Conservation (phyloP, 1,140 invertebrate genomes). For the Hormaphis cornu region DNA sequence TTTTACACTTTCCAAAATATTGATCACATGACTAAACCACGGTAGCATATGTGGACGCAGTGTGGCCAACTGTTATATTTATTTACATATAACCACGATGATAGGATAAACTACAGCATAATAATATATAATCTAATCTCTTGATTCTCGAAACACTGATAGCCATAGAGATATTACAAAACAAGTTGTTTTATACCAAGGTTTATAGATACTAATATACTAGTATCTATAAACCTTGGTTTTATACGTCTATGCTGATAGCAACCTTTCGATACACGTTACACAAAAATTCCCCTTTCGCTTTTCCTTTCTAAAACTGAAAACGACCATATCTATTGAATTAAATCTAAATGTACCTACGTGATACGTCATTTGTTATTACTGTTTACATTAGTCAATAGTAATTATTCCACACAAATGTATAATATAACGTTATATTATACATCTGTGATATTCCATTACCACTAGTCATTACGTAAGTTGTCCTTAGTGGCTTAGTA, state of each 20-base stretch:
- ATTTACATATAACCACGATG: background rate
- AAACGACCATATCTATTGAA: background rate
- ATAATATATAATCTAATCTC: too few species aligned
- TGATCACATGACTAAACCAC: conserved; percentile 31
- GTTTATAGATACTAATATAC: too few species aligned
- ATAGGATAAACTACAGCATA: too few species aligned
- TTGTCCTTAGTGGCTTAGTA: background rate
- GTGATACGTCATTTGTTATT: too few species aligned
- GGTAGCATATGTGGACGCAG: conserved; percentile 16
- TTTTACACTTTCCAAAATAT: conserved; percentile 32
- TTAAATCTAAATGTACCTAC: too few species aligned
- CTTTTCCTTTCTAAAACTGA: conserved; percentile 13
- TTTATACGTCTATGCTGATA: too few species aligned
- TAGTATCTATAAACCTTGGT: too few species aligned
- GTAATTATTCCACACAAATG: too few species aligned
- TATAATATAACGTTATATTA: too few species aligned
- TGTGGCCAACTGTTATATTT: background rate
- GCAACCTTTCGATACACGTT: background rate
- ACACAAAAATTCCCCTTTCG: conserved; percentile 2
- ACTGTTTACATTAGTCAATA: too few species aligned
- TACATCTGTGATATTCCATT: background rate
- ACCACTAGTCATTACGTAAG: background rate
- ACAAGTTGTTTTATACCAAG: too few species aligned
- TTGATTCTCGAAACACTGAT: background rate
- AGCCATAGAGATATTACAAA: too few species aligned